Base-by-base conservation (phyloP, 2,888 invertebrate species). In the Steromphala cineraria region DNA sequence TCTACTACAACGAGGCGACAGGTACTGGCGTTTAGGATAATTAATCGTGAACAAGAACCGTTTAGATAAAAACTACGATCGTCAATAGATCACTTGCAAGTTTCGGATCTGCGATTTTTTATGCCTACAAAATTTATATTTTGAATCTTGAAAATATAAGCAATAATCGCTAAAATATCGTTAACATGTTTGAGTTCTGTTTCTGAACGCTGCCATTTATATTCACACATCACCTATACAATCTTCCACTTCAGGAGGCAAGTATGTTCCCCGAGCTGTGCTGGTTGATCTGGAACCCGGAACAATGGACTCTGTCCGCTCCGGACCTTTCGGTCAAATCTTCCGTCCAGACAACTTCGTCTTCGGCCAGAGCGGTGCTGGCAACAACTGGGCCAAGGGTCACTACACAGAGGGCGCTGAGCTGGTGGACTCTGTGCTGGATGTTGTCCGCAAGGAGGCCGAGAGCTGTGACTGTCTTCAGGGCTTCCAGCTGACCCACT, bases 301-400 rank as follows among this genome's bases (percentile, higher is more conserved):
- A 88, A 98, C 98, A 90, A 98, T 98, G 98, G 98, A 98, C 94
- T 97, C 98, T 0, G 98, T 98, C 85, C 95, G 98, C 85, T 97
- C 97, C 0, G 98, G 98, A 80, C 97, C 97, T 13, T 98, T 97
- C 94, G 97, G 97, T 13, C 96, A 98, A 93, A 96, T 98, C 91
- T 98, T 98, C 95, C 95, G 98, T 85, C 98, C 98, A n/a, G 98
- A 98, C 94, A 98, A 98, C 94, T 98, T 97, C 93, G 97, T 98
- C 19, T 98, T 98, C 93, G 90, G 90, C 55, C 90, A 91, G 81
- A 85, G 86, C 67, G 90, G 90, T 53, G 91, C 91, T 21, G 90
- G 92, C 81, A 88, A 91, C 86, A 91, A 91, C 86, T 91, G 90
- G 91, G 91, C 91, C 53, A 89, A 89, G 80, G 90, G 89, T 40